Evolutionary conservation across 2,888 invertebrate genomes (phyloP).

Genomic region (Acrobasis consociella): DNA sequence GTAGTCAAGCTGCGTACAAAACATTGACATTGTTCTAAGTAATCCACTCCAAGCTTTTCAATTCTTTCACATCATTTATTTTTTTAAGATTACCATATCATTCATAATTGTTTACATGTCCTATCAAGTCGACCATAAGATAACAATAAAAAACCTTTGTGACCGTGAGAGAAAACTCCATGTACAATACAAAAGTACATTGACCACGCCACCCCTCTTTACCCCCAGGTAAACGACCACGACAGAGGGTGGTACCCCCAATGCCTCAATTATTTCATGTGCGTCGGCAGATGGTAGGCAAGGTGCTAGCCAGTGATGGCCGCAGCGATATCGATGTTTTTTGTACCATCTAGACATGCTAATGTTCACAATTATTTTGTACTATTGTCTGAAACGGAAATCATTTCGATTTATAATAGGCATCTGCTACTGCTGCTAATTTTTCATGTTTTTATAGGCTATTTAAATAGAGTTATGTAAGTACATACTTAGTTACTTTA

Average conservation of each 20-base stretch:
- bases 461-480: too few species aligned
- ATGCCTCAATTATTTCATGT: constrained; percentile 77
- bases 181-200: constrained; percentile 47
- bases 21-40: too few species aligned
- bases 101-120: constrained; percentile 13
- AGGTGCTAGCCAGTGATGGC: constrained; percentile 76
- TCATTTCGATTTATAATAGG: background rate
- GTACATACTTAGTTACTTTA: too few species aligned
- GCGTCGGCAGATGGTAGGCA: constrained; percentile 78
- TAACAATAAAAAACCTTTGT: constrained; percentile 27
- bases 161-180: constrained; percentile 48
- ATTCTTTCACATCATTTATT: background rate
- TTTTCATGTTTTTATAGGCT: too few species aligned
- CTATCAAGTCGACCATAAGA: constrained; percentile 22
- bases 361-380: background rate
- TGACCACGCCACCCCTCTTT: constrained; percentile 69
- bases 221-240: constrained; percentile 74
- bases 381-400: background rate
- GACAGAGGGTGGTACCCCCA: constrained; percentile 77
- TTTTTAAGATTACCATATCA: constrained; percentile 15
- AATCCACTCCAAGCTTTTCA: background rate
- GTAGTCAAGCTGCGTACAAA: too few species aligned
- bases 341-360: constrained; percentile 26
- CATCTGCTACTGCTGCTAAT: background rate
- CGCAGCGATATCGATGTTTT: constrained; percentile 63